phyloP scores from a whole-genome alignment of 2,797 vertebrate species.

The Acanthurus lineatus region DNA sequence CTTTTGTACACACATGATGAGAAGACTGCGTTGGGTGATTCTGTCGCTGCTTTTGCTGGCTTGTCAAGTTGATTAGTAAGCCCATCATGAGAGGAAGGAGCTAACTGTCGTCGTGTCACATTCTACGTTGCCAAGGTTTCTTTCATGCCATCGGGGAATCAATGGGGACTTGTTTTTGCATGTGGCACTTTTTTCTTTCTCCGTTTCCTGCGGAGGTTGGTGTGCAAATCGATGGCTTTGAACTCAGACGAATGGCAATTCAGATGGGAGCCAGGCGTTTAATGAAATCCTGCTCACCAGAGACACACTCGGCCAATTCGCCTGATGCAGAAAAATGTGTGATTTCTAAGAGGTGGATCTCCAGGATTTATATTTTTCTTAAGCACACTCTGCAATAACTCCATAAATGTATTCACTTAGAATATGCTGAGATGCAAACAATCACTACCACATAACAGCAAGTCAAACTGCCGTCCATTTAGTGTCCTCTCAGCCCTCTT shows the following conservation, averaged over 20 bases:
- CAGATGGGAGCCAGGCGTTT: slow-evolving; percentile 61
- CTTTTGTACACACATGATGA: slow-evolving; percentile 19
- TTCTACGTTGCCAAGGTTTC: slow-evolving; percentile 50
- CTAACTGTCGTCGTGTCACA: slow-evolving; percentile 60
- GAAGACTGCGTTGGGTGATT: slow-evolving; percentile 21
- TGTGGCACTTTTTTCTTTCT: slow-evolving; percentile 53
- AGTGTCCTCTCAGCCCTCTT: slow-evolving; percentile 18
- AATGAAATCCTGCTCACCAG: slow-evolving; percentile 67
- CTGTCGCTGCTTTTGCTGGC: slow-evolving; percentile 38
- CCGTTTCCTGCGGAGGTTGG: slow-evolving; percentile 61
- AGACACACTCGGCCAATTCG: slow-evolving; percentile 44
- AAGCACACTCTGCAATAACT: slow-evolving; percentile 25
- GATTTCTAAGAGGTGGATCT: slow-evolving; percentile 50
- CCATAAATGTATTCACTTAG: slow-evolving; percentile 43
- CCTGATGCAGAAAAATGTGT: slow-evolving; percentile 50
- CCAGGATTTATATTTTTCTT: slow-evolving; percentile 28
- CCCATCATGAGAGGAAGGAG: slow-evolving; percentile 52
- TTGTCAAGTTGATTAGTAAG: slow-evolving; percentile 69
- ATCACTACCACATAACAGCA: slow-evolving; percentile 16
- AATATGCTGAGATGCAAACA: slow-evolving; percentile 42
- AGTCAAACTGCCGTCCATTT: slow-evolving; percentile 39
- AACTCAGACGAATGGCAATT: slow-evolving; percentile 67
- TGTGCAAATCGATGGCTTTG: slow-evolving; percentile 76
- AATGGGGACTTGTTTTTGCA: slow-evolving; percentile 67
- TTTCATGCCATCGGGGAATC: slow-evolving; percentile 66